These are phyloP conservation scores for Cantharis rustica DNA, from an alignment of 2,888 invertebrate species.

Conservation along the genomic window DNA sequence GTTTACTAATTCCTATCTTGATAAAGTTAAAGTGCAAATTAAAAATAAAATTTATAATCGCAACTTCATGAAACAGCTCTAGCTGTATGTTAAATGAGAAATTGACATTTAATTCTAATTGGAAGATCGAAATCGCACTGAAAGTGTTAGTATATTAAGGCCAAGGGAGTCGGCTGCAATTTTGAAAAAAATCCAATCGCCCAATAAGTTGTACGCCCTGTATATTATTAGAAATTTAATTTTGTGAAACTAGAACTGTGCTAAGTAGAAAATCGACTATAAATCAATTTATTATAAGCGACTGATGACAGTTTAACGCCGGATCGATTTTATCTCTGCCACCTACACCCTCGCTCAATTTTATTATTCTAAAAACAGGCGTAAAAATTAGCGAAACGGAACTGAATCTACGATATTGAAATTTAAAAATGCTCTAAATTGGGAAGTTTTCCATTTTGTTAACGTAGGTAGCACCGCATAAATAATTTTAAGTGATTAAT, in stretches of 20 bases:
- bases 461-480: neutral
- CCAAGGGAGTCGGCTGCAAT: neutral
- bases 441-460: neutral
- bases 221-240: neutral
- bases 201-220: neutral
- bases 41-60: neutral
- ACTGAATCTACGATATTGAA: neutral
- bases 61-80: neutral
- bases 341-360: neutral
- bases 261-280: neutral
- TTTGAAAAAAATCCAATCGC: neutral
- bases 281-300: neutral
- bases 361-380: neutral
- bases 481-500: slow-evolving; percentile 28
- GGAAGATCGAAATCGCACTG: neutral
- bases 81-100: neutral
- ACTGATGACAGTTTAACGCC: slow-evolving; percentile 1
- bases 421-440: neutral
- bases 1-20: neutral
- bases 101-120: neutral
- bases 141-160: neutral
- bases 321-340: neutral
- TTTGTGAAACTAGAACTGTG: neutral
- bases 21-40: neutral
- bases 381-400: neutral